Evolutionary conservation across 2,797 vertebrate genomes (phyloP).

Genomic region (Triplophysa yarkandensis): DNA sequence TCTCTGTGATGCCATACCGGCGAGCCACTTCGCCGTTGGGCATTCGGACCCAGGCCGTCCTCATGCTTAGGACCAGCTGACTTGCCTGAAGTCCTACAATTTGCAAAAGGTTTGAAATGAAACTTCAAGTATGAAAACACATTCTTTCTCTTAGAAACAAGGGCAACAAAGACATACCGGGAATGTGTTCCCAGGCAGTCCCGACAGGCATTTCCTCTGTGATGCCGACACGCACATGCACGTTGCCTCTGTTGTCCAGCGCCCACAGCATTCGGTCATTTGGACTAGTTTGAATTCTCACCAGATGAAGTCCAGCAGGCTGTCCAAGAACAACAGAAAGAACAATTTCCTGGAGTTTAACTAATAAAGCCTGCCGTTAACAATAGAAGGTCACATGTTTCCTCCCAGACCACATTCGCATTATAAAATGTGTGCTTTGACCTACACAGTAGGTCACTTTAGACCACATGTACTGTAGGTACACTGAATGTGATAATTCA

Average conservation of each 20-base stretch:
- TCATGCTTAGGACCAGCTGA: slow-evolving; percentile 84
- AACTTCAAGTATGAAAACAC: neutral
- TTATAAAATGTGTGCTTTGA: neutral
- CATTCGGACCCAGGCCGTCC: slow-evolving; percentile 92
- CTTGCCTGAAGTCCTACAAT: slow-evolving; percentile 84
- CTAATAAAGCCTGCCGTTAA: neutral
- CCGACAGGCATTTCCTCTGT: slow-evolving; percentile 96
- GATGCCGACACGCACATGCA: slow-evolving; percentile 87
- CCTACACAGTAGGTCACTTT: neutral
- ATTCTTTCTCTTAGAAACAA: neutral
- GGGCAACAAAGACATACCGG: slow-evolving; percentile 76
- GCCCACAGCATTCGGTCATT: slow-evolving; percentile 94
- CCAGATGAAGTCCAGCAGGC: slow-evolving; percentile 87
- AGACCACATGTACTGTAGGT: neutral
- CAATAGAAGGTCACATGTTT: neutral
- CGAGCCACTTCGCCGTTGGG: slow-evolving; percentile 89
- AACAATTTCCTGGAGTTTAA: neutral
- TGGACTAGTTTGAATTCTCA: slow-evolving; percentile 85
- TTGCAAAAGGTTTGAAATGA: neutral
- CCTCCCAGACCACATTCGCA: neutral
- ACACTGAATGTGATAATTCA: neutral
- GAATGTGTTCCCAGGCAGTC: slow-evolving; percentile 91
- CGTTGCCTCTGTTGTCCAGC: slow-evolving; percentile 86
- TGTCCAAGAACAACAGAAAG: slow-evolving; percentile 64
- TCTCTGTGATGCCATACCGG: slow-evolving; percentile 87